Percentiles rank a stretch among this genome's conserved stretches.
Evolutionary conservation across 2,797 vertebrate genomes (phyloP).

Genomic region (Sternotherus odoratus): DNA sequence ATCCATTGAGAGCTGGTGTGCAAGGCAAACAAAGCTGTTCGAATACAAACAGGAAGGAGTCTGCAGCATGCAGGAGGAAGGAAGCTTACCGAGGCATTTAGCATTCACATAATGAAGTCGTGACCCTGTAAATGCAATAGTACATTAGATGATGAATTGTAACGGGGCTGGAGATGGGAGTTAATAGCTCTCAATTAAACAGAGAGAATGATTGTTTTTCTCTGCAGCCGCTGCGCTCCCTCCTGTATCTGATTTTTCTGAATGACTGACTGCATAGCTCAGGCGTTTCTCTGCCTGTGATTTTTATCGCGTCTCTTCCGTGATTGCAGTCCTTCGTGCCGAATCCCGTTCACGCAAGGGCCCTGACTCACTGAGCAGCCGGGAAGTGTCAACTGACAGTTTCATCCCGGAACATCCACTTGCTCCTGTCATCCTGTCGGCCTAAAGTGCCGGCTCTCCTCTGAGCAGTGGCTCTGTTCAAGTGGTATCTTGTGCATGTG

Average conservation of each 20-base stretch:
- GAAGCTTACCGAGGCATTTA: background rate
- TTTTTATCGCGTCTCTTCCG: background rate
- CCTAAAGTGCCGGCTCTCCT: background rate
- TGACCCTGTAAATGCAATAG: background rate
- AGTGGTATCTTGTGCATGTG: background rate
- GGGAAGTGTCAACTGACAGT: background rate
- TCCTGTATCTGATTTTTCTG: background rate
- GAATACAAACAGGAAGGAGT: accelerated
- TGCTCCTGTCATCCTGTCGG: accelerated
- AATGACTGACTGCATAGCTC: accelerated
- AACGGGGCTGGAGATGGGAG: background rate
- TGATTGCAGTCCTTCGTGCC: background rate
- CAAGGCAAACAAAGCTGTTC: background rate
- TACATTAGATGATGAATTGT: background rate
- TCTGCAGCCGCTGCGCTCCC: accelerated
- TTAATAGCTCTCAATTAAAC: background rate
- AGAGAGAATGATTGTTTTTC: background rate
- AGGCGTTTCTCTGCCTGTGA: background rate
- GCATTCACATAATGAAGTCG: background rate
- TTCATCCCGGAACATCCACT: background rate
- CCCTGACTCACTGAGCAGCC: background rate
- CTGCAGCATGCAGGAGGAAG: accelerated
- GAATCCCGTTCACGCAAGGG: background rate
- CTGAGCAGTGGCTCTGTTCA: background rate
- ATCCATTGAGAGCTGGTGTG: background rate